phyloP scores from a whole-genome alignment of 2,888 invertebrate genomes.

The Conops quadrifasciatus region DNA sequence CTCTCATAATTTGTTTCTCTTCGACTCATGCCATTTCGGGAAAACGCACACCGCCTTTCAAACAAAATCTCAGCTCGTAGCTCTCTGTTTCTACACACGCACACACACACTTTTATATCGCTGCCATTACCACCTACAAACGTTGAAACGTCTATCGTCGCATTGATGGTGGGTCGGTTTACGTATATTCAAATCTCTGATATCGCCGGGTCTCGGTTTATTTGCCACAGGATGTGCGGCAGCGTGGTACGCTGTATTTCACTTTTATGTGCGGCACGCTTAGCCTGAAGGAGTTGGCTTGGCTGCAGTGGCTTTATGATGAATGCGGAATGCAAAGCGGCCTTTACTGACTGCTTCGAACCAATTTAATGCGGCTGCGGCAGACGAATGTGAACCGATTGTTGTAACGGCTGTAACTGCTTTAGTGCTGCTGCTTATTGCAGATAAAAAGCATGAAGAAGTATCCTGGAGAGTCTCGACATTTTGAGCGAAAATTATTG shows the following conservation, averaged over 20 bases:
- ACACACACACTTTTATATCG: neutral
- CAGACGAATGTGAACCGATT: neutral
- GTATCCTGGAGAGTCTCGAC: too few species aligned
- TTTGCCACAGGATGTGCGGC: slow-evolving; percentile 43
- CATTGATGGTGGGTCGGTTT: neutral
- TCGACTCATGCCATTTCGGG: neutral
- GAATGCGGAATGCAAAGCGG: neutral
- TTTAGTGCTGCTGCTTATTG: neutral
- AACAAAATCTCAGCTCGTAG: too few species aligned
- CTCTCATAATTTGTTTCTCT: neutral
- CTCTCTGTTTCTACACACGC: neutral
- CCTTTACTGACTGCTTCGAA: slow-evolving; percentile 6
- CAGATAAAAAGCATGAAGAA: too few species aligned
- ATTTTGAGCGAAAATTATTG: too few species aligned
- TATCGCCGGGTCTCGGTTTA: slow-evolving; percentile 29
- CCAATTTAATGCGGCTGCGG: slow-evolving; percentile 1
- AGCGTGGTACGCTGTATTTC: slow-evolving; percentile 40
- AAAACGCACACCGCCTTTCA: too few species aligned
- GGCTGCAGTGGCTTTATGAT: slow-evolving; percentile 4
- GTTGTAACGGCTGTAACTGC: neutral
- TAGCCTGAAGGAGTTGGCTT: slow-evolving; percentile 29
- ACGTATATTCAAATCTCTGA: neutral
- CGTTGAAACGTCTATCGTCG: neutral
- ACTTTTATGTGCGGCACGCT: slow-evolving; percentile 35
- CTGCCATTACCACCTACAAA: neutral